Evolutionary conservation across 2,888 invertebrate genomes (phyloP).

Genomic region (Brachylomia viminalis): DNA sequence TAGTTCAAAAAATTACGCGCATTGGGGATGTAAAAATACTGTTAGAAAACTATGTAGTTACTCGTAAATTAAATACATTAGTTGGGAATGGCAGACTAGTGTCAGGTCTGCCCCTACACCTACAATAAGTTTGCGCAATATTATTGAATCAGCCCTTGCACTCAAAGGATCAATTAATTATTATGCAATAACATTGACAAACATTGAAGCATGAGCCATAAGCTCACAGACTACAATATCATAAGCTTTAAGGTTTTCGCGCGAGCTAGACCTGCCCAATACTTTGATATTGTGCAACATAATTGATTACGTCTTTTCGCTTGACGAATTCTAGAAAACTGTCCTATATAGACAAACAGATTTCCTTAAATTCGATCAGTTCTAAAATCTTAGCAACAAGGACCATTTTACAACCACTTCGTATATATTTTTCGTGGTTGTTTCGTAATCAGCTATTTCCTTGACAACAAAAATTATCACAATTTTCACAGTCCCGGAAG

Average conservation of each 20-base stretch:
- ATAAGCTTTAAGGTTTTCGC: too few relatives aligned
- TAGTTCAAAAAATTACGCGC: neutral
- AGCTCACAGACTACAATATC: too few relatives aligned
- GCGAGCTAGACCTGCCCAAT: too few relatives aligned
- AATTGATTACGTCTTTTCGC: neutral
- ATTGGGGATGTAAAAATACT: neutral
- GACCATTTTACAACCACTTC: neutral
- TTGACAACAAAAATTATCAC: neutral
- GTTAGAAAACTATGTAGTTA: neutral
- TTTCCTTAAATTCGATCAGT: neutral
- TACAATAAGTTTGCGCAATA: too few relatives aligned
- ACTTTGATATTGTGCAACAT: too few relatives aligned
- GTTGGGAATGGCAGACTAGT: neutral
- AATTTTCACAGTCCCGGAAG: neutral
- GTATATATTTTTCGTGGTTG: neutral
- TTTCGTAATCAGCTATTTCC: conserved; percentile 9
- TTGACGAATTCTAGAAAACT: neutral
- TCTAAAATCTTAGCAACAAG: neutral
- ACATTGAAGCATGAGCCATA: too few relatives aligned
- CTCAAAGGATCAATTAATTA: too few relatives aligned
- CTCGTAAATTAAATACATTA: neutral
- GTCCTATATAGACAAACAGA: neutral
- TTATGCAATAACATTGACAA: too few relatives aligned
- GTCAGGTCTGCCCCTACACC: too few relatives aligned
- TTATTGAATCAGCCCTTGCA: too few relatives aligned